Percentiles rank a stretch among this genome's conserved stretches.
Evolutionary conservation across 2,797 vertebrate species (phyloP).

Genomic region (Eleutherodactylus coqui): DNA sequence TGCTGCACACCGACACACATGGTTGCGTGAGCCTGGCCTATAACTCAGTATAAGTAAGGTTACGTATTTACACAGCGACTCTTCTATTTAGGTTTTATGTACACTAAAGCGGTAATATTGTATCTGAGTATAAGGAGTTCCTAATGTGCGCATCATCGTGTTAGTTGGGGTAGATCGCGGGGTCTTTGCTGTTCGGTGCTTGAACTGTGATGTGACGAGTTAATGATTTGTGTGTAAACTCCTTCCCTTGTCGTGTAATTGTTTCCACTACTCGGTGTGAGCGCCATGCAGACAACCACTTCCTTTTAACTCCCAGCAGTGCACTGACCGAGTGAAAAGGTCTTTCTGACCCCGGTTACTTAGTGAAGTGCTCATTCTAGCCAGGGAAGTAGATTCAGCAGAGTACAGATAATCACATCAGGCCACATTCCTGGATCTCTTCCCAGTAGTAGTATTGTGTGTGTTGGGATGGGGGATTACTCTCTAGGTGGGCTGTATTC

Average conservation of each 20-base stretch:
- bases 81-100: too few relatives aligned
- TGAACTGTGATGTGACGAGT: neutral
- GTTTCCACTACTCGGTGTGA: conserved; percentile 8
- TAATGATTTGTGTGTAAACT: conserved; percentile 14
- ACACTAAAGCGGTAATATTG: too few relatives aligned
- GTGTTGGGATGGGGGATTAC: conserved; percentile 22
- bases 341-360: conserved; percentile 42
- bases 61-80: too few relatives aligned
- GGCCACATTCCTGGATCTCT: conserved; percentile 49
- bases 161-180: neutral
- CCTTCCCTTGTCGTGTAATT: neutral
- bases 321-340: conserved; percentile 28
- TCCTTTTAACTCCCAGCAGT: conserved; percentile 23
- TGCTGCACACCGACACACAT: too few relatives aligned
- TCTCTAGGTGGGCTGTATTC: conserved; percentile 44
- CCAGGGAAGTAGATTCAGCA: conserved; percentile 35
- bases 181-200: neutral
- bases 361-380: conserved; percentile 40
- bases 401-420: conserved; percentile 50
- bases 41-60: too few relatives aligned
- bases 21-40: too few relatives aligned
- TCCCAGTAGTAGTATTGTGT: conserved; percentile 56
- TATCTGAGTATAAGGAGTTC: too few relatives aligned
- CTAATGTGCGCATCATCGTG: neutral
- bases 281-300: neutral